Conservation (phyloP, 2,113 vertebrate species). For the Condylura cristata region DNA sequence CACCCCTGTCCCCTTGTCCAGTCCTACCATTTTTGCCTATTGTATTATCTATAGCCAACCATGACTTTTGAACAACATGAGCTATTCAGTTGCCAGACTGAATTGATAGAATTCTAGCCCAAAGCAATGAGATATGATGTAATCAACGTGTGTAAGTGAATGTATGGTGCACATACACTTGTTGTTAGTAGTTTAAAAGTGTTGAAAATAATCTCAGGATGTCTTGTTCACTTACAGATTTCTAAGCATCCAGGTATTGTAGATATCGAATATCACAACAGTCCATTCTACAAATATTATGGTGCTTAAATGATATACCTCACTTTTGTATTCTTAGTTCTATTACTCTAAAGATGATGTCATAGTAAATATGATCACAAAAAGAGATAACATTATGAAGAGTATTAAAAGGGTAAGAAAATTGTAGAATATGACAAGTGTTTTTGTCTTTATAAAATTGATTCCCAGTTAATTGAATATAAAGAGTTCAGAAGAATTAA, state of each 20-base stretch:
- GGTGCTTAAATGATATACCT: not conserved
- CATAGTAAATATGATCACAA: not conserved
- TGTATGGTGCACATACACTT: not conserved
- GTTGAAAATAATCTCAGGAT: not conserved
- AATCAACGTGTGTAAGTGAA: not conserved
- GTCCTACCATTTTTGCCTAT: not conserved
- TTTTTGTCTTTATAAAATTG: conserved; percentile 11
- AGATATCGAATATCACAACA: not conserved
- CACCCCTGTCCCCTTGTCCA: no score
- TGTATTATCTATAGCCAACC: not conserved
- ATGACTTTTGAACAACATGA: not conserved
- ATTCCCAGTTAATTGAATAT: not conserved
- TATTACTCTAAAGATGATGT: conserved; percentile 1
- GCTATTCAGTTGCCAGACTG: not conserved
- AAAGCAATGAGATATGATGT: conserved; percentile 2
- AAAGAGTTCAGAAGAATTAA: not conserved
- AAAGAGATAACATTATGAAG: not conserved
- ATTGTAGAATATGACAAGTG: not conserved
- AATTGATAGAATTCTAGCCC: conserved; percentile 35
- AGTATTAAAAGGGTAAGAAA: not conserved
- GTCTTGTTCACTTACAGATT: not conserved
- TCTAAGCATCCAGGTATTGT: not conserved
- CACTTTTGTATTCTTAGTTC: not conserved
- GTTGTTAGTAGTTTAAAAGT: conserved; percentile 18
- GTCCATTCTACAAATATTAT: not conserved